Percentiles rank a stretch among this genome's conserved stretches.
Evolutionary conservation across 37 sponge, comb jelly and placozoan genomes (phyloP).

Genomic region (Theonella swinhoei): DNA sequence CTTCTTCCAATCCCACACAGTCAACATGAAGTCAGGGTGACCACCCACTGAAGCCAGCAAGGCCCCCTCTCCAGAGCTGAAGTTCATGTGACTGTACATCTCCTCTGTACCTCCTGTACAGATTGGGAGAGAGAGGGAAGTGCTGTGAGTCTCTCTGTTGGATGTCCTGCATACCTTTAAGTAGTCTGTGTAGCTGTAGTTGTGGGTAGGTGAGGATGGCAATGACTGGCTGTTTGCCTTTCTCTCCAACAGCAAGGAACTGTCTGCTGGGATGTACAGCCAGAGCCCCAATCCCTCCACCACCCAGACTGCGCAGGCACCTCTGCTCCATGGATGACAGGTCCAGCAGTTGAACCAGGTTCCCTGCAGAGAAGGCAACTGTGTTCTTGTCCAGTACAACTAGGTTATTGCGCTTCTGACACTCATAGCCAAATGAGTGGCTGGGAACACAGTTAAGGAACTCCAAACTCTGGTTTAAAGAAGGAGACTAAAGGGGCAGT

Average conservation of each 20-base stretch:
- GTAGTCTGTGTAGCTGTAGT: constrained; percentile 83
- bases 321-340: constrained; percentile 66
- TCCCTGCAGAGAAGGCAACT: constrained; percentile 89
- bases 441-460: constrained; percentile 37
- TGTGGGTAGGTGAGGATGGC: constrained; percentile 87
- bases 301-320: constrained; percentile 82
- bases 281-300: constrained; percentile 93
- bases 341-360: constrained; percentile 82
- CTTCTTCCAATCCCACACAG: constrained; percentile 98
- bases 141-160: constrained; percentile 4
- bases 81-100: constrained; percentile 75
- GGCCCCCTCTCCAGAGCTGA: constrained; percentile 73
- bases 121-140: constrained; percentile 23
- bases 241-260: constrained; percentile 98
- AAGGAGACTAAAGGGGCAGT: neutral
- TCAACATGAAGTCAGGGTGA: constrained; percentile 96
- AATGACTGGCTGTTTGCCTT: constrained; percentile 86
- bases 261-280: constrained; percentile 86
- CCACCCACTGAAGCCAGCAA: constrained; percentile 94
- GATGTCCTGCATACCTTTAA: constrained; percentile 37
- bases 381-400: constrained; percentile 71
- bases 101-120: constrained; percentile 70
- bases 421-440: constrained; percentile 98
- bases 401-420: constrained; percentile 88
- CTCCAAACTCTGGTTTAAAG: neutral